Base-by-base conservation (phyloP, 2,797 vertebrate genomes). In the Psittacula derbiana region DNA sequence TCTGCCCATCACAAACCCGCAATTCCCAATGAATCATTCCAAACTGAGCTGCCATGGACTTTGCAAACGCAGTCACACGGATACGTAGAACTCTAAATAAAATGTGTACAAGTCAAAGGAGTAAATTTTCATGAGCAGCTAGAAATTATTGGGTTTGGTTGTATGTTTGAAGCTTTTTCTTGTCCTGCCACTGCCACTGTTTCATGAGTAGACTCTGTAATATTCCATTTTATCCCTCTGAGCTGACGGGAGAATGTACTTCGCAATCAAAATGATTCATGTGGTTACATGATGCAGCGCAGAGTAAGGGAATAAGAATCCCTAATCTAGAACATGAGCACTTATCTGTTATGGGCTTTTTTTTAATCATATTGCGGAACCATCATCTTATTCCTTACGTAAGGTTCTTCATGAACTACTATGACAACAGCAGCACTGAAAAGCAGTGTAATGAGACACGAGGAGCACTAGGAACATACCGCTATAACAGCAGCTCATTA, bases 391-490 rank as follows among this genome's bases (percentile, higher is more conserved):
- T 25, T 92, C 71, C 92, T 97, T 96, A 92, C 38, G 52, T 93
- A 93, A 96, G 90, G 81, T 91, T 94, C 90, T 96, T 92, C 71
- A 25, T 21, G 82, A 88, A 94, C 93, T 93, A 38, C 96, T 96
- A 44, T 96, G 96, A 96, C 96, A 97, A 95, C 84, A 72, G 94
- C 88, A 87, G 89, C 19, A 4, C 71, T 64, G 94, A 91, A 67
- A 80, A 91, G 60, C 41, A 14, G 57, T 1, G 5, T 80, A 73
- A 87, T 52, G 81, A 95, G 92, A 65, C 67, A 76, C 60, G 41
- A 80, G 88, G 83, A 94, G 88, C 65, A 6, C 61, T 31, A 76
- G 78, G 88, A 94, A 58, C 81, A 46, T 8, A 17, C 55, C 2
- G 0, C 70, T 38, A 33, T 64, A 84, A 52, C 86, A 64, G 84